phyloP scores from a whole-genome alignment of 2,888 invertebrate species.

The Esperia sulphurella region DNA sequence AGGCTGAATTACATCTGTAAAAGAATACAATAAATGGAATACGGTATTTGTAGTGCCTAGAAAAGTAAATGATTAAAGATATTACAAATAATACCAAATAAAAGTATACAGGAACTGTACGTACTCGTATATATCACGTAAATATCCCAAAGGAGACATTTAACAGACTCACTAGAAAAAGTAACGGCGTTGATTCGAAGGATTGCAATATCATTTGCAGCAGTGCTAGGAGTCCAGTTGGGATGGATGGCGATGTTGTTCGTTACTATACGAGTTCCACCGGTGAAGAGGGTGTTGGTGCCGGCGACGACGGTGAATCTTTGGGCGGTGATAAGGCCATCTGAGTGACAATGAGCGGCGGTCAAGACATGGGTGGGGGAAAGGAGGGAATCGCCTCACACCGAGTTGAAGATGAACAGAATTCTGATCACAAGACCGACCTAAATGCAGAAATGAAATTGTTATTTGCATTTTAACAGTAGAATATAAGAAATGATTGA shows the following conservation, averaged over 20 bases:
- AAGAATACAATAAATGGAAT: not conserved
- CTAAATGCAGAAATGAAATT: constrained; percentile 21
- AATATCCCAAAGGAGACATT: no score
- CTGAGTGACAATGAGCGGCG: constrained; percentile 45
- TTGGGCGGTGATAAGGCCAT: constrained; percentile 32
- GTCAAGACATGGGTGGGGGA: constrained; percentile 31
- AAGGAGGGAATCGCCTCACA: constrained; percentile 45
- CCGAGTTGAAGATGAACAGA: constrained; percentile 32
- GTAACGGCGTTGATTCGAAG: constrained; percentile 22
- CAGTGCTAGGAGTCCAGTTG: constrained; percentile 30
- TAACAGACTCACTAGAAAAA: constrained; percentile 27
- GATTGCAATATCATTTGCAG: constrained; percentile 40
- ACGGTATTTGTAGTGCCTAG: no score
- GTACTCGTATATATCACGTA: no score
- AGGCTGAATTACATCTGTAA: constrained; percentile 26
- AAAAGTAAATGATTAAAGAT: no score
- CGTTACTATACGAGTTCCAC: constrained; percentile 33
- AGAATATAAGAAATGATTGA: no score
- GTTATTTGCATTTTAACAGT: not conserved
- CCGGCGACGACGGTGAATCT: constrained; percentile 43
- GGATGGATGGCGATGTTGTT: constrained; percentile 32
- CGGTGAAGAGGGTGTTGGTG: constrained; percentile 39
- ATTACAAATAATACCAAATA: no score
- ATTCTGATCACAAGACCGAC: constrained; percentile 44
- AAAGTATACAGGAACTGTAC: no score